Conservation (phyloP, 2,113 vertebrate genomes). For the Sitta europaea region DNA sequence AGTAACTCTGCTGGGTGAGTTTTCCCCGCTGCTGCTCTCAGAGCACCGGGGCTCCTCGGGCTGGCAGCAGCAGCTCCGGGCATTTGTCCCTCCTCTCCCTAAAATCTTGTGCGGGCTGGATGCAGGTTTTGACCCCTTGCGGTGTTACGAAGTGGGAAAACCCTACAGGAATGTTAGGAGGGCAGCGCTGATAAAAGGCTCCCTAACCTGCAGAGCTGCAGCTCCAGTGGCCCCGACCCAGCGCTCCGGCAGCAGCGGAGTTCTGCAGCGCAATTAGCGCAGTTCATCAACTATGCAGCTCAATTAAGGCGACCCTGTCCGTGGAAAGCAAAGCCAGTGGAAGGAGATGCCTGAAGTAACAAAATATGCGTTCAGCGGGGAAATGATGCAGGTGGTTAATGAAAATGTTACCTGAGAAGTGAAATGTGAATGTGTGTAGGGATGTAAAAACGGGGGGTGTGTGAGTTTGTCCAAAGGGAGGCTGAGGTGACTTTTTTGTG, state of each 20-base stretch:
- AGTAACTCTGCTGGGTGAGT: neutral
- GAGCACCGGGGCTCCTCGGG: neutral
- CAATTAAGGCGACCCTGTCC: neutral
- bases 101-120: neutral
- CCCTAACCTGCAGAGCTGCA: neutral
- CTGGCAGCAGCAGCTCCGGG: neutral
- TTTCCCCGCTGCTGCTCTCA: neutral
- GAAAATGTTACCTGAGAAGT: slow-evolving; percentile 40
- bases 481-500: neutral
- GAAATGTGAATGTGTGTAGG: neutral
- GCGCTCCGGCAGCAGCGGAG: neutral
- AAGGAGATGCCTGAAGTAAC: slow-evolving; percentile 42
- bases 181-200: neutral
- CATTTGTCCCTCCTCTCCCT: neutral
- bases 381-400: slow-evolving; percentile 10
- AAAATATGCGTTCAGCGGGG: slow-evolving; percentile 45
- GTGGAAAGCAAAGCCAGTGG: neutral
- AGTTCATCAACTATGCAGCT: slow-evolving; percentile 19
- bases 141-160: neutral
- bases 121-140: neutral
- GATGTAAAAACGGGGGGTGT: neutral
- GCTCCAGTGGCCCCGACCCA: neutral
- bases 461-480: slow-evolving; percentile 23
- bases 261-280: slow-evolving; percentile 33
- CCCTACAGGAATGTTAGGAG: fast-evolving